A percentile compares a stretch with the other conserved stretches of the same genome.
These are phyloP conservation scores for Embiotoca jacksoni DNA, from an alignment of 2,113 vertebrate species.

Conservation along the genomic window DNA sequence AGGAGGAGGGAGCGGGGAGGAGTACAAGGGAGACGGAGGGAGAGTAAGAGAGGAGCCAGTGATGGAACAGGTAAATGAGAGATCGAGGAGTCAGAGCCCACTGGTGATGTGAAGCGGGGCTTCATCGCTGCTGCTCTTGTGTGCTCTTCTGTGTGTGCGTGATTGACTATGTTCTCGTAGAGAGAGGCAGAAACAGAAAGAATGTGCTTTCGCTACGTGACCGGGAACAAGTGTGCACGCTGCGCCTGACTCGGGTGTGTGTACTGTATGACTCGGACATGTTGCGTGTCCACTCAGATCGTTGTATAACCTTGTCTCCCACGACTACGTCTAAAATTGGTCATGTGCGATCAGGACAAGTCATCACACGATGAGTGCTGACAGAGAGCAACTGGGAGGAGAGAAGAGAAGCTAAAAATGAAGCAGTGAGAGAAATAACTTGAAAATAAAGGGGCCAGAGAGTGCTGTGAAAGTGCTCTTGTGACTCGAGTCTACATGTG, in stretches of 20 bases:
- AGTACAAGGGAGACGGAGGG: conserved; percentile 36
- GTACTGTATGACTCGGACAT: conserved; percentile 40
- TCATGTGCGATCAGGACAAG: conserved; percentile 41
- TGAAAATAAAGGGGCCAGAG: conserved; percentile 30
- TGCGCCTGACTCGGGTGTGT: conserved; percentile 35
- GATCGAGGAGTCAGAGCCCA: conserved; percentile 67
- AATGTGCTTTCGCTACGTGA: conserved; percentile 45
- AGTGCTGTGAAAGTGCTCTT: conserved; percentile 38
- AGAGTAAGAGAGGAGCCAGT: conserved; percentile 35
- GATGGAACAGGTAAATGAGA: conserved; percentile 77
- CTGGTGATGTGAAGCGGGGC: conserved; percentile 61
- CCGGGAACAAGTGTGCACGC: conserved; percentile 31
- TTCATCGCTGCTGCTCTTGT: conserved; percentile 48
- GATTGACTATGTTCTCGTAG: conserved; percentile 7
- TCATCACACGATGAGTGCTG: conserved; percentile 2
- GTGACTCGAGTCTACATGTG: conserved; percentile 64
- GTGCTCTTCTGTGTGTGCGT: conserved; percentile 30
- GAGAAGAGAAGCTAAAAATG: not conserved
- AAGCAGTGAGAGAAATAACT: not conserved
- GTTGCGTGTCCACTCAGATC: conserved; percentile 55
- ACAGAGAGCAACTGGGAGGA: conserved; percentile 18
- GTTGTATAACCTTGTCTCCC: conserved; percentile 59
- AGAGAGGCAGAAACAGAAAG: conserved; percentile 52
- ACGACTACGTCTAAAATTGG: conserved; percentile 51
- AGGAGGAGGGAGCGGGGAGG: conserved; percentile 52